Percentiles rank a stretch among this genome's conserved stretches.
phyloP scores from a whole-genome alignment of 1,140 invertebrate genomes.

The Apis dorsata region DNA sequence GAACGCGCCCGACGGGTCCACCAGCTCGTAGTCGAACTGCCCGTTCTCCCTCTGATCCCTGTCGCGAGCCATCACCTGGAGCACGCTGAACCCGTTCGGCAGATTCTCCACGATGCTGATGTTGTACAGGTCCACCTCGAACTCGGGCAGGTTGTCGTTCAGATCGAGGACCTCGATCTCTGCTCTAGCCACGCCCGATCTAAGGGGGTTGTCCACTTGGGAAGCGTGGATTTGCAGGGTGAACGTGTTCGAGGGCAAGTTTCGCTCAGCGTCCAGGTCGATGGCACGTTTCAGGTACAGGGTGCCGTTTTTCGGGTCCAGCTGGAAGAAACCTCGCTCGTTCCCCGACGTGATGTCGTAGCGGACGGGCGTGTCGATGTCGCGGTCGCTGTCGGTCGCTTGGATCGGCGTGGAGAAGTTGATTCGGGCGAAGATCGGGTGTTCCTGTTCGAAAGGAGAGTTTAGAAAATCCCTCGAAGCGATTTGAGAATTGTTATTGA shows the following conservation, averaged over 20 bases:
- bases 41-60: slow-evolving; percentile 91
- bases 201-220: slow-evolving; percentile 88
- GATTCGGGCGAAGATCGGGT: slow-evolving; percentile 84
- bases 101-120: slow-evolving; percentile 95
- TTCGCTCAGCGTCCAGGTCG: slow-evolving; percentile 86
- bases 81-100: slow-evolving; percentile 87
- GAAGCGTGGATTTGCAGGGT: slow-evolving; percentile 88
- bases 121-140: slow-evolving; percentile 93
- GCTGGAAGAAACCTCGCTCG: slow-evolving; percentile 85
- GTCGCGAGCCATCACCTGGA: slow-evolving; percentile 86
- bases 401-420: slow-evolving; percentile 86
- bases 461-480: neutral
- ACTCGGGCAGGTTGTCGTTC: slow-evolving; percentile 91
- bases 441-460: slow-evolving; percentile 79
- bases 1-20: too few relatives aligned
- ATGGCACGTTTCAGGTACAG: slow-evolving; percentile 89
- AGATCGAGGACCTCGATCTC: slow-evolving; percentile 90
- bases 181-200: slow-evolving; percentile 86
- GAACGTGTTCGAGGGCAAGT: slow-evolving; percentile 86
- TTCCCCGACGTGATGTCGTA: slow-evolving; percentile 90
- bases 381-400: slow-evolving; percentile 88
- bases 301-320: slow-evolving; percentile 87
- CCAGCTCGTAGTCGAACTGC: slow-evolving; percentile 89
- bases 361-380: slow-evolving; percentile 84
- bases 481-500: too few relatives aligned